Evolutionary conservation across 2,797 vertebrate genomes (phyloP).

Genomic region (Intellagama lesueurii): DNA sequence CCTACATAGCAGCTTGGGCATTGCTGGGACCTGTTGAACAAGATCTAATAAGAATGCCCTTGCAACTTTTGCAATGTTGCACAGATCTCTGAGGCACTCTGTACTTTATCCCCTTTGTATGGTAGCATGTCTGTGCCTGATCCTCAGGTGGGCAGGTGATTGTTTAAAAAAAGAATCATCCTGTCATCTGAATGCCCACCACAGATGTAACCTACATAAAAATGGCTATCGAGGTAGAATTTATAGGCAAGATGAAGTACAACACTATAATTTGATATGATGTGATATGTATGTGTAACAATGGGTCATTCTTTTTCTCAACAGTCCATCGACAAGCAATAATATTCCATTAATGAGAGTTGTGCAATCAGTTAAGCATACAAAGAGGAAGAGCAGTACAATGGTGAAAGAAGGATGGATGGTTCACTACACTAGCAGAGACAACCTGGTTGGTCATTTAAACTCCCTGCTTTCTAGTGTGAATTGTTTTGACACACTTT

Average conservation of each 20-base stretch:
- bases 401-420: conserved; percentile 98
- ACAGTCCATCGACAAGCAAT: conserved; percentile 95
- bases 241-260: neutral
- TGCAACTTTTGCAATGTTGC: neutral
- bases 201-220: neutral
- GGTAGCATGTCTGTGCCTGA: neutral
- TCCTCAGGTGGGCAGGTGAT: neutral
- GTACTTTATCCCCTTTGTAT: neutral
- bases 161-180: neutral
- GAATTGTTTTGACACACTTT: neutral
- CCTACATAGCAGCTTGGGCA: too few species aligned
- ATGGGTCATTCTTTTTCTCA: conserved; percentile 13
- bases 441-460: conserved; percentile 87
- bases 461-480: conserved; percentile 24
- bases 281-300: conserved; percentile 29
- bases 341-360: conserved; percentile 98
- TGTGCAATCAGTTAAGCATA: conserved; percentile 97
- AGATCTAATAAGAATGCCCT: neutral
- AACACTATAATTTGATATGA: fast-evolving
- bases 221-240: neutral
- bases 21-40: neutral
- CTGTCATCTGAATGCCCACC: neutral
- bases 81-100: neutral
- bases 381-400: conserved; percentile 97
- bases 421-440: conserved; percentile 96